These are phyloP conservation scores for Onthophagus taurus DNA, from an alignment of 1,140 invertebrate species.

Conservation along the genomic window DNA sequence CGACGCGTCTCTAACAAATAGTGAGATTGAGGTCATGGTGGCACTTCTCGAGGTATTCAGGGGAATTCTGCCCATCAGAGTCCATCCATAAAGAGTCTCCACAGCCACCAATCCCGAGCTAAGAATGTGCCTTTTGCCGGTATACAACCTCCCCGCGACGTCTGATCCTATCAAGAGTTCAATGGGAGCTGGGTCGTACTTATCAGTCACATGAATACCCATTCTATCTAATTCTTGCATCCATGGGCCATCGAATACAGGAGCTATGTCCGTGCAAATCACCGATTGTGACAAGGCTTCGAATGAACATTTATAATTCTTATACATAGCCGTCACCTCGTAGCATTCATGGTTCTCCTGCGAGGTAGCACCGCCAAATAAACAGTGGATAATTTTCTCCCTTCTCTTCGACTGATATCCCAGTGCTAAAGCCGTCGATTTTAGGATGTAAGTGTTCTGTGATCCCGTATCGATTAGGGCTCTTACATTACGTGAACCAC, in stretches of 20 bases:
- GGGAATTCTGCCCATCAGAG: slow-evolving; percentile 25
- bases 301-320: slow-evolving; percentile 5
- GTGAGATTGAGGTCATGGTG: background rate
- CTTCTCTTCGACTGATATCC: background rate
- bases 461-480: slow-evolving; percentile 12
- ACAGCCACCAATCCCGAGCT: slow-evolving; percentile 28
- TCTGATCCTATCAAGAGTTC: slow-evolving; percentile 25
- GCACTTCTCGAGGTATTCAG: background rate
- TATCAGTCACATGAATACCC: slow-evolving; percentile 13
- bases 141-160: slow-evolving; percentile 29
- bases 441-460: slow-evolving; percentile 8
- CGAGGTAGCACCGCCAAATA: slow-evolving; percentile 12
- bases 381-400: slow-evolving; percentile 8
- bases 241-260: slow-evolving; percentile 13
- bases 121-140: slow-evolving; percentile 23
- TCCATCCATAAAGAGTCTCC: slow-evolving; percentile 33
- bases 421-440: background rate
- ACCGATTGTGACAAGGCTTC: slow-evolving; percentile 13
- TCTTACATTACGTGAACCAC: background rate
- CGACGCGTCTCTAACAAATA: background rate
- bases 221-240: slow-evolving; percentile 6
- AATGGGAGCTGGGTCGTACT: background rate
- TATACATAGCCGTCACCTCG: background rate
- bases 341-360: background rate
- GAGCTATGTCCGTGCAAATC: slow-evolving; percentile 14